These are phyloP conservation scores for Mustela nigripes DNA, from an alignment of 2,113 vertebrate species.

Conservation along the genomic window DNA sequence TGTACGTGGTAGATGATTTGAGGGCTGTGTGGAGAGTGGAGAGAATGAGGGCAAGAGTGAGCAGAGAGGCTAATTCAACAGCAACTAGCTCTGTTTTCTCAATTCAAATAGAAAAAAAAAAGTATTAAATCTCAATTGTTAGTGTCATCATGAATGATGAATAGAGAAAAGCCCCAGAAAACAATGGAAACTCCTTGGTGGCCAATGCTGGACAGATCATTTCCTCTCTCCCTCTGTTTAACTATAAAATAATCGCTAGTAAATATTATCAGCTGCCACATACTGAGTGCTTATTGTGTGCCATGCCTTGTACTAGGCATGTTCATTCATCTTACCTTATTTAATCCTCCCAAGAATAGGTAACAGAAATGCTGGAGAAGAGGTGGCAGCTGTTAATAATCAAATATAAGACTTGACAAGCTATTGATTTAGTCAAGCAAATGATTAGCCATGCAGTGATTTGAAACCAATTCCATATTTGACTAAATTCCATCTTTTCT, in stretches of 20 bases:
- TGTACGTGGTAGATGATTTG: background rate
- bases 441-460: constrained; percentile 61
- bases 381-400: constrained; percentile 64
- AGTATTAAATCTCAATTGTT: constrained; percentile 31
- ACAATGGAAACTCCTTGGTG: background rate
- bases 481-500: constrained; percentile 61
- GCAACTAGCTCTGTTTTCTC: constrained; percentile 12
- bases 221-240: background rate
- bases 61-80: background rate
- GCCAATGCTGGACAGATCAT: background rate
- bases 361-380: constrained; percentile 1
- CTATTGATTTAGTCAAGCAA: constrained; percentile 69
- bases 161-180: background rate
- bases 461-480: constrained; percentile 73
- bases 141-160: constrained; percentile 31
- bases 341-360: constrained; percentile 23
- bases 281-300: background rate
- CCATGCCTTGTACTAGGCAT: background rate
- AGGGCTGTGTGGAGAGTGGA: background rate
- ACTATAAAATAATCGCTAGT: constrained; percentile 22
- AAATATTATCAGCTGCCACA: constrained; percentile 38
- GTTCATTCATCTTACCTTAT: constrained; percentile 61
- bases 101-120: background rate
- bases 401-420: constrained; percentile 70
- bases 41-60: background rate